Conservation (phyloP, 30 jellyfish, hydroid and myxozoan genomes). For the Haliclystus octoradiatus region DNA sequence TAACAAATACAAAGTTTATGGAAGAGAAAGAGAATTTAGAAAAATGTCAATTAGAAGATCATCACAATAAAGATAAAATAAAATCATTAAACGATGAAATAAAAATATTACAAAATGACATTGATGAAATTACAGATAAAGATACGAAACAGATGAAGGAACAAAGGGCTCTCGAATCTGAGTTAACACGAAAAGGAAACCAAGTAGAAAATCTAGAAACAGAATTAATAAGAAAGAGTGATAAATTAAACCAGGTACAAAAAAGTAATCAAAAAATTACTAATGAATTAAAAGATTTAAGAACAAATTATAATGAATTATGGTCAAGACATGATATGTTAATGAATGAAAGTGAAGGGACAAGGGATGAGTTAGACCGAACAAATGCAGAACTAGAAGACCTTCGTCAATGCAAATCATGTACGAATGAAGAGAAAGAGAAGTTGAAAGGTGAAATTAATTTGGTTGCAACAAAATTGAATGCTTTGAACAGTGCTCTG, state of each 20-base stretch:
- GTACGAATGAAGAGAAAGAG: neutral
- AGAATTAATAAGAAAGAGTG: neutral
- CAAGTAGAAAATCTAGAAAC: neutral
- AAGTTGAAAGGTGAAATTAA: neutral
- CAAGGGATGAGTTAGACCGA: slow-evolving; percentile 4
- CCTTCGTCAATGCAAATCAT: neutral
- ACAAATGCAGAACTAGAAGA: slow-evolving; percentile 4
- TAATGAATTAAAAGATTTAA: neutral
- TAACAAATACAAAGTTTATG: neutral
- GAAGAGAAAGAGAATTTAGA: neutral
- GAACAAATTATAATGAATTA: neutral
- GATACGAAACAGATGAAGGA: neutral
- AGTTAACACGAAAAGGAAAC: neutral
- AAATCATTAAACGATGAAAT: neutral
- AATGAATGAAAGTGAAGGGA: slow-evolving; percentile 13
- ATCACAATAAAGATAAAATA: too few relatives aligned
- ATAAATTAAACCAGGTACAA: neutral
- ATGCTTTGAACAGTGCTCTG: slow-evolving; percentile 19
- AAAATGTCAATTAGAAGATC: neutral
- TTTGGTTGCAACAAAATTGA: slow-evolving; percentile 4
- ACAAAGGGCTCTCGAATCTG: neutral
- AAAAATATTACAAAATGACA: neutral
- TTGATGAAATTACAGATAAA: too few relatives aligned
- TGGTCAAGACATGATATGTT: neutral
- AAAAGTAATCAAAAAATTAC: neutral